Percentiles rank a stretch among this genome's conserved stretches.
phyloP scores from a whole-genome alignment of 2,888 invertebrate species.

The Arge pagana region DNA sequence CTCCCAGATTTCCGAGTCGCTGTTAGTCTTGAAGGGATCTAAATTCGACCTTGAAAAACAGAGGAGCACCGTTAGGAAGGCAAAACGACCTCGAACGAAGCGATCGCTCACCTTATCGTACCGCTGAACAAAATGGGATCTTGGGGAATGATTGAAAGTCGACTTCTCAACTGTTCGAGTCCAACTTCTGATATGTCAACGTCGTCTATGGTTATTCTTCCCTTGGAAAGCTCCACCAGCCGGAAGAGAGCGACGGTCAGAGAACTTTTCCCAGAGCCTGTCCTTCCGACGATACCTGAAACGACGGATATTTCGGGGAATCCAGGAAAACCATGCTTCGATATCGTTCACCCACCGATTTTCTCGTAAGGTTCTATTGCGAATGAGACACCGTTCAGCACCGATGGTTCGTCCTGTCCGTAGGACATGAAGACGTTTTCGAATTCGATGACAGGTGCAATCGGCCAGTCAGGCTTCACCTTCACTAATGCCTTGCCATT shows the following conservation, averaged over 20 bases:
- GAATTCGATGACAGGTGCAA: conserved; percentile 60
- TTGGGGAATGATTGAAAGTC: conserved; percentile 64
- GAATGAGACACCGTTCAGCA: conserved; percentile 63
- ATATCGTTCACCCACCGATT: conserved; percentile 64
- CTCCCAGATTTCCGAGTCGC: conserved; percentile 57
- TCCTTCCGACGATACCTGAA: conserved; percentile 59
- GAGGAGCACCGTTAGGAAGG: no score
- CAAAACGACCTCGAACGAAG: neutral
- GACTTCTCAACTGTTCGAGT: conserved; percentile 59
- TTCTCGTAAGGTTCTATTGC: conserved; percentile 63
- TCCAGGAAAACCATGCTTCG: no score
- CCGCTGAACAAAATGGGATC: conserved; percentile 68
- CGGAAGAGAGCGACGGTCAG: conserved; percentile 65
- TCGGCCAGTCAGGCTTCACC: conserved; percentile 60
- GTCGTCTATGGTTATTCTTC: conserved; percentile 62
- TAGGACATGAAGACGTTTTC: conserved; percentile 61
- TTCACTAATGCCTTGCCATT: conserved; percentile 26
- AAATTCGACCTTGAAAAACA: conserved; percentile 56
- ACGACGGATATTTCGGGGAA: neutral
- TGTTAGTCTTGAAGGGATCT: conserved; percentile 54
- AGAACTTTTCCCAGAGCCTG: conserved; percentile 64
- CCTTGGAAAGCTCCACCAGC: conserved; percentile 62
- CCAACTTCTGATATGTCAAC: conserved; percentile 56
- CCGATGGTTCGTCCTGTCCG: conserved; percentile 56
- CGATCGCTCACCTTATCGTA: conserved; percentile 58